Base-by-base conservation (phyloP, 2,113 vertebrate species). In the Salvelinus namaycush region DNA sequence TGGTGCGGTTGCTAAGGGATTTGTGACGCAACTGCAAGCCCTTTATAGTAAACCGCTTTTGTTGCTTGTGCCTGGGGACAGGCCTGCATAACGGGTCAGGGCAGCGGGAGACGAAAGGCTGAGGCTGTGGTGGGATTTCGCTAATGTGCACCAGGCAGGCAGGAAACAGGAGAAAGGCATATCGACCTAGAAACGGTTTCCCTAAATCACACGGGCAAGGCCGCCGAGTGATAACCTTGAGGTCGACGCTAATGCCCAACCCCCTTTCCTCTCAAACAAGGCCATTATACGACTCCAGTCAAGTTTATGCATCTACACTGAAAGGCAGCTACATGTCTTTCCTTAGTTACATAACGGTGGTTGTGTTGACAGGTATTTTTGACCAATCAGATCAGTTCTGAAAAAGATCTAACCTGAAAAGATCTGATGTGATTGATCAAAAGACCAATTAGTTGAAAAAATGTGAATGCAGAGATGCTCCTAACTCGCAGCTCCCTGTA, bases 71-170 rank as follows among this genome's bases (percentile, higher is more conserved):
- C 31, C 5, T 31, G 34, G 8, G 34, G 34, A 39, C 34, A 39
- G 34, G 34, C 8, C 34, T 39, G 34, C 34, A 39, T 39, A 51
- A 44, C 66, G 69, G 73, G 79, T 82, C 79, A 80, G 81, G 75
- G 49, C 20, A 20, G 27, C 73, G 76, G 51, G 11, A 68, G 49
- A 39, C 34, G 34, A 9, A 39, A 39, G 34, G 34, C 73, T 66
- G 77, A 75, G 83, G 75, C 76, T 70, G 75, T 72, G 73, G 64
- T 68, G 66, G 70, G 66, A 78, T 76, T 5, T 84, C 75, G 72
- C 59, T 88, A 81, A 88, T 79, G 82, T 80, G 76, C 87, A 83
- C 88, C 90, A 90, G 90, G 85, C 87, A 70, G 66, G 84, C 44
- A 84, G 79, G 80, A 81, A 89, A 86, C 81, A 57, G 62, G 70